phyloP scores from a whole-genome alignment of 2,888 invertebrate genomes.

The Agapostemon virescens region DNA sequence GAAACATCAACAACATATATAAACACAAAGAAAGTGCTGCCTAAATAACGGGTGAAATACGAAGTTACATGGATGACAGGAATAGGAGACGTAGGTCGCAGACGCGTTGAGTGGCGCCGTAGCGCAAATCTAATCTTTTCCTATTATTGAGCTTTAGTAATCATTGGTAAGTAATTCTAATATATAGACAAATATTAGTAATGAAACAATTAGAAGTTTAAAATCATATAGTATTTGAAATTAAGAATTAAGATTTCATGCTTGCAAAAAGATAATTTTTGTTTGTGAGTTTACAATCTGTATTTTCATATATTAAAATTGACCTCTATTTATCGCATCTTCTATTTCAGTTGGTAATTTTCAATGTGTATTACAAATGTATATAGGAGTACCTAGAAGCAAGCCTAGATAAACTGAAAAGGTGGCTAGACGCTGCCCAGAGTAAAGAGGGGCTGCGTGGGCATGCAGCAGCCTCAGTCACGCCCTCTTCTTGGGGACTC shows the following conservation, averaged over 20 bases:
- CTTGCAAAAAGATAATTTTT: not conserved
- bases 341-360: conserved; percentile 29
- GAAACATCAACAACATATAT: conserved; percentile 32
- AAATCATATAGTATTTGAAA: not conserved
- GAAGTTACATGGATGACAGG: conserved; percentile 80
- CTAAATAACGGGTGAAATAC: conserved; percentile 69
- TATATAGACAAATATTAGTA: not conserved
- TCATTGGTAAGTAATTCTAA: conserved; percentile 43
- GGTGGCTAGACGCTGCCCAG: conserved; percentile 80
- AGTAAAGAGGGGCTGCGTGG: conserved; percentile 80
- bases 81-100: conserved; percentile 79
- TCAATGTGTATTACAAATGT: conserved; percentile 25
- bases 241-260: not conserved
- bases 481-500: conserved; percentile 81
- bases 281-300: not conserved
- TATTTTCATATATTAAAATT: conserved; percentile 2
- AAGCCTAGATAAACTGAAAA: conserved; percentile 70
- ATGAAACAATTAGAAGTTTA: not conserved
- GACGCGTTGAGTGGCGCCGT: conserved; percentile 81
- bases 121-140: conserved; percentile 73
- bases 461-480: conserved; percentile 81
- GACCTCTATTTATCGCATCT: not conserved
- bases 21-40: conserved; percentile 44
- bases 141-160: conserved; percentile 23
- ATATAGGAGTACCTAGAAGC: conserved; percentile 46